A percentile compares a stretch with the other conserved stretches of the same genome.
Conservation (phyloP, 2,888 invertebrate species). For the Autographa gamma region DNA sequence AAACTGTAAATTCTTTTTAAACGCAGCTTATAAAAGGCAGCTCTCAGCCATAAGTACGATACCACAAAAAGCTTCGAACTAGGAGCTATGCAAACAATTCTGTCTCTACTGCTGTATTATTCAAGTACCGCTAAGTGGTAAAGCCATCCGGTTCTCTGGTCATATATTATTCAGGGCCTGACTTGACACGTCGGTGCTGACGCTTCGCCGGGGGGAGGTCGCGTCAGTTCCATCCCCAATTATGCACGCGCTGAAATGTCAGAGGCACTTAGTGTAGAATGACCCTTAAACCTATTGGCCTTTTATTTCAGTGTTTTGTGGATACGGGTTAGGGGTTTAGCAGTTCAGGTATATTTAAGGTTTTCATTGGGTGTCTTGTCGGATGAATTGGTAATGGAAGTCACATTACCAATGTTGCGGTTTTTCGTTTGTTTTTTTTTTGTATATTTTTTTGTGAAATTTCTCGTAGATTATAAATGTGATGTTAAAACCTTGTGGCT, state of each 20-base stretch:
- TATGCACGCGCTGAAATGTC: constrained; percentile 86
- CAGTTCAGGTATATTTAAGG: constrained; percentile 45
- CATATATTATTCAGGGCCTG: constrained; percentile 85
- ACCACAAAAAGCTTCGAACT: constrained; percentile 7
- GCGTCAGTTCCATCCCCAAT: constrained; percentile 85
- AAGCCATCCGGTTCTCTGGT: constrained; percentile 82
- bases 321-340: constrained; percentile 73
- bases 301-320: constrained; percentile 79
- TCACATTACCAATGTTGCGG: constrained; percentile 3
- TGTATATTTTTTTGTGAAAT: background rate
- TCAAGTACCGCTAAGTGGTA: constrained; percentile 84
- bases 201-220: constrained; percentile 61
- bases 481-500: background rate
- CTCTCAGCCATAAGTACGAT: background rate
- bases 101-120: constrained; percentile 75
- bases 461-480: background rate
- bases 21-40: background rate
- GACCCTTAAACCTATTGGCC: constrained; percentile 88
- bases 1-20: background rate
- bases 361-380: constrained; percentile 43
- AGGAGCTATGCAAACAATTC: constrained; percentile 57
- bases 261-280: constrained; percentile 79
- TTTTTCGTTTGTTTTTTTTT: background rate
- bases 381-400: constrained; percentile 45
- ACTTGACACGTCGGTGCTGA: constrained; percentile 87